Evolutionary conservation across 2,888 invertebrate species (phyloP), one percentile per base, ranked within the genome.

Genomic region (Eustalomyia histrio): DNA sequence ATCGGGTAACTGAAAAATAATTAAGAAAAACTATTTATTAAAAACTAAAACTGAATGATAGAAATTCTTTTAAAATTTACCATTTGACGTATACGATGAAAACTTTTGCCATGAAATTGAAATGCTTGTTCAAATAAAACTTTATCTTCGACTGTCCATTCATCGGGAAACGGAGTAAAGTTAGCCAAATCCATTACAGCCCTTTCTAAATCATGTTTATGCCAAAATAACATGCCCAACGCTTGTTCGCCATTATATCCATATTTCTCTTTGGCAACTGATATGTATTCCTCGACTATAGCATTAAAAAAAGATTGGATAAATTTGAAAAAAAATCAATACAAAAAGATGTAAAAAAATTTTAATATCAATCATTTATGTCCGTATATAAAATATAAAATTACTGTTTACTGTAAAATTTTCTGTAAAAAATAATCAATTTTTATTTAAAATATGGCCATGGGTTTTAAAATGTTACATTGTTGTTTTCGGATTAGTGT

Each of bases 141-240:
- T 92, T 98, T 99, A 89, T 99, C 99, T 91, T 99, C 99, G 0
- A 97, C 96, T 2, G 98, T 97, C 99, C 99, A 99, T 88, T 99
- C 98, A 91, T 99, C 98, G 14, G 98, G 98, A 87, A 98, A 97
- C 1, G 99, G 99, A 76, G 97, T 97, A 89, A 98, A 99, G 91
- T 99, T 99, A 1, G 98, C 96, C 86, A 99, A 92, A 89, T 99
- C 99, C 90, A 96, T 92, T 18, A 98, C 95, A 9, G 99, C 98
- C 86, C 96, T 93, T 85, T 96, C 97, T 80, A 99, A 92, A 90
- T 98, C 97, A 91, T 99, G 98, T 91, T 98, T 97, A 89, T 99
- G 98, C 98, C 98, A 99, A 90, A 97, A 98, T 50, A 99, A 92
- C 97, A 99, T 97, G 12, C 99, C 99, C 78, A 99, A 92, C 18